Base-by-base conservation (phyloP, 2,113 vertebrate genomes). In the Formicarius rufipectus region DNA sequence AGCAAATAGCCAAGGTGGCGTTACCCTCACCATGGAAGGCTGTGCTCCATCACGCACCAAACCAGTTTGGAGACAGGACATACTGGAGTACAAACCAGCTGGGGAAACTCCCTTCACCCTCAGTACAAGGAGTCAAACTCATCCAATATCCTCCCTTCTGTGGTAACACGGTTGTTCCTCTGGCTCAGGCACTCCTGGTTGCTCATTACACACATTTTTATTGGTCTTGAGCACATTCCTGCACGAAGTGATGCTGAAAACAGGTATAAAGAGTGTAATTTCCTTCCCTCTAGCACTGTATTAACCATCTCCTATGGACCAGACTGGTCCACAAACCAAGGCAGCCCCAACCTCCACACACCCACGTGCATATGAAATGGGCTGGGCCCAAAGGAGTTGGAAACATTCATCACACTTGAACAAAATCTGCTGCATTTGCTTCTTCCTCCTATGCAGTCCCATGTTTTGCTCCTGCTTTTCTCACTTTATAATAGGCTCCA, bases 401-500 rank as follows among this genome's bases (percentile, higher is more conserved):
- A 72, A 75, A 67, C 20, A 31, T 84, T 62, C 64, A 83, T 89
- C 74, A 40, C 27, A 39, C 56, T 59, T 23, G 10, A 94, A 79
- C 17, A n/a, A 84, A 75, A 62, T 27, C 28, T 58, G 58, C 31
- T 86, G 3, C 19, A 8, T 62, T 62, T 85, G 47, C 6, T 81
- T 55, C 25, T 88, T 40, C n/a, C n/a, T 95, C 66, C 37, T 49
- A 8, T 81, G 55, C 44, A 75, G 44, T 13, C 58, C 11, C 1
- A 1, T 30, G 17, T 77, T 82, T 85, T 74, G 24, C 49, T 85
- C 73, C 67, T 69, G 40, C 74, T 62, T 91, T 91, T 89, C 73
- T 33, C 63, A 75, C 69, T 92, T 92, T 58, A 62, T 81, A 92
- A 89, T 30, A 56, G 44, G 12, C 69, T 79, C 63, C 28, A 39